Conservation (phyloP, 1,140 invertebrate species). For the Drosophila seguyi region DNA sequence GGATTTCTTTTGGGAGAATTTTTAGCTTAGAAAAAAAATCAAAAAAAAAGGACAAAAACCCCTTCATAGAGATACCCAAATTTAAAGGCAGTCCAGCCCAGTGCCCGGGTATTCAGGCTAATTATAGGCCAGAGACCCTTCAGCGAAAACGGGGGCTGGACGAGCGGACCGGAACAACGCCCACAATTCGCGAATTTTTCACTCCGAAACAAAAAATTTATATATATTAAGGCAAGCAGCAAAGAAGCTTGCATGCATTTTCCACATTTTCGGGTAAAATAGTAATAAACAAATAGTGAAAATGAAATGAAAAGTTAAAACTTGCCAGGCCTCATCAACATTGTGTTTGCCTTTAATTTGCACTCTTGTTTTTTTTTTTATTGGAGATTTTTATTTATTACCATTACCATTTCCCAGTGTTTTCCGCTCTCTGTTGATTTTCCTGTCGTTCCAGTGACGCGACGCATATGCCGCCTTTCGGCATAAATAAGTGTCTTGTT, state of each 20-base stretch:
- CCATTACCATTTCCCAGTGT: conserved; percentile 6
- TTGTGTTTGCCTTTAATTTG: conserved; percentile 55
- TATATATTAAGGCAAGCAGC: too few relatives aligned
- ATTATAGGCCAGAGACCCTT: conserved; percentile 11
- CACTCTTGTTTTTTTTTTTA: conserved; percentile 18
- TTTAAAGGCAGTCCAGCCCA: too few relatives aligned
- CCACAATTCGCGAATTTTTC: conserved; percentile 62
- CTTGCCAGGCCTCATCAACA: conserved; percentile 30
- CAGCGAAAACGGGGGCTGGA: conserved; percentile 44
- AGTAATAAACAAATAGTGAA: conserved; percentile 32
- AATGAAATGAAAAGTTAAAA: conserved; percentile 29
- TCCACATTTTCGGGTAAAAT: conserved; percentile 24
- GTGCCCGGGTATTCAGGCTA: conserved; percentile 1
- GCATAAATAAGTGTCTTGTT: conserved; percentile 56
- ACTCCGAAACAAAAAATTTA: too few relatives aligned
- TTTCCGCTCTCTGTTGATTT: conserved; percentile 19
- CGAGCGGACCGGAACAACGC: conserved; percentile 75
- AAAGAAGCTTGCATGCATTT: neutral
- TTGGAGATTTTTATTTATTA: conserved; percentile 25
- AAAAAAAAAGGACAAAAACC: neutral
- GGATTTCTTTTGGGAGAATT: too few relatives aligned
- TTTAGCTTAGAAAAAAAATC: neutral
- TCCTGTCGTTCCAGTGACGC: conserved; percentile 23
- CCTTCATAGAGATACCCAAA: neutral
- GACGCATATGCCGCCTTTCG: conserved; percentile 56